phyloP scores from a whole-genome alignment of 2,797 vertebrate genomes.

The Crenichthys baileyi region DNA sequence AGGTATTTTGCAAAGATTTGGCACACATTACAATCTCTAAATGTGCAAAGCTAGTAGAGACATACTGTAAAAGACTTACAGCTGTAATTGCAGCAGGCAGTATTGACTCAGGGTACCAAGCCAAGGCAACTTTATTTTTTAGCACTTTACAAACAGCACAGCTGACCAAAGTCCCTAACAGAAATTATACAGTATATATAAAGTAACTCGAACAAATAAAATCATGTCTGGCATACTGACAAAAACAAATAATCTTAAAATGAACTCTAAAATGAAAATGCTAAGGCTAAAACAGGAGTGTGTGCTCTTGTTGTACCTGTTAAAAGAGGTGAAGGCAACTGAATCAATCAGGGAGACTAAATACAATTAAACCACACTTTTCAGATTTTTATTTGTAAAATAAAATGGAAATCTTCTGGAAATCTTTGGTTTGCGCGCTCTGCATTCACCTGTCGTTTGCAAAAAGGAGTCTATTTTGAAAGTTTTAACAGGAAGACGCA shows the following conservation, averaged over 20 bases:
- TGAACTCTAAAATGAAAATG: too few species aligned
- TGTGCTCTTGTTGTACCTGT: too few species aligned
- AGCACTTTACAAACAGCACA: too few species aligned
- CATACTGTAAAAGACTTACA: too few species aligned
- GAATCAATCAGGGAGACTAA: not conserved
- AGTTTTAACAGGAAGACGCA: not conserved
- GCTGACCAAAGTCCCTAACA: too few species aligned
- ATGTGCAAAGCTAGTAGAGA: not conserved
- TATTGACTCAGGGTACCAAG: not conserved
- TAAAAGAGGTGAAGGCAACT: too few species aligned
- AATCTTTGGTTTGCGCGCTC: not conserved
- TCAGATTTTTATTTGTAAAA: not conserved
- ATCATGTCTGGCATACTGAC: too few species aligned
- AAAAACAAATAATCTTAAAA: too few species aligned
- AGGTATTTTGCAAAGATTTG: not conserved
- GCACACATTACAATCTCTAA: not conserved
- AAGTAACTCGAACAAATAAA: too few species aligned
- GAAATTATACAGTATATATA: too few species aligned
- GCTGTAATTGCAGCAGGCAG: not conserved
- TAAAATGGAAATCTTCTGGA: not conserved
- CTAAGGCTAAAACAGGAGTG: too few species aligned
- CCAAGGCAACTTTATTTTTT: too few species aligned
- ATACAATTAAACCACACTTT: not conserved
- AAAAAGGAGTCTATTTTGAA: constrained; percentile 42
- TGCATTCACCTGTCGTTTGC: not conserved